Percentiles rank a stretch among this genome's conserved stretches.
phyloP scores from a whole-genome alignment of 1,140 invertebrate genomes.

The Hypsibius dujardini region DNA sequence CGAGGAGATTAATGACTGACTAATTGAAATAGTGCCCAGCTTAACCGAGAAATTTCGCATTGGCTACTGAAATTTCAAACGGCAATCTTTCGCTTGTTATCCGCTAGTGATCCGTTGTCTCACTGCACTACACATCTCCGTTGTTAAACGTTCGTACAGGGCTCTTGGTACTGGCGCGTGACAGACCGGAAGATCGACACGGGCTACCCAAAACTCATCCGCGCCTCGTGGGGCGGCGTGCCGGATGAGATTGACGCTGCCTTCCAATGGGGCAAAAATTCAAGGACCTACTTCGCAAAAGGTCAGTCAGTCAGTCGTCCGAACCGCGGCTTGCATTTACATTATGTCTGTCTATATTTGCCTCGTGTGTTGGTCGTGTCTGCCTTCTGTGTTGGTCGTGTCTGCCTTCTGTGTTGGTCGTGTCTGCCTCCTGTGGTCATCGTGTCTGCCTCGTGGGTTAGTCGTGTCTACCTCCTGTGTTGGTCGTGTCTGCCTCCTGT shows the following conservation, averaged over 20 bases:
- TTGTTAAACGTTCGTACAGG: slow-evolving; percentile 34
- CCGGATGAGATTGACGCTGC: slow-evolving; percentile 77
- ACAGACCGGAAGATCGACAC: slow-evolving; percentile 61
- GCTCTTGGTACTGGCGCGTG: slow-evolving; percentile 78
- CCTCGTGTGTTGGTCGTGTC: too few species aligned
- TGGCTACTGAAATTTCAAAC: too few species aligned
- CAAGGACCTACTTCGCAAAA: slow-evolving; percentile 88
- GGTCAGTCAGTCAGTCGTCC: slow-evolving; percentile 20
- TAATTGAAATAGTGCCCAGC: too few species aligned
- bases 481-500: too few species aligned
- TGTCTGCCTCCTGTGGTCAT: too few species aligned
- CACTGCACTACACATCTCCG: not conserved
- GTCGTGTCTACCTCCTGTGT: too few species aligned
- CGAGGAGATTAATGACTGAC: not conserved
- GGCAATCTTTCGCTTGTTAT: not conserved
- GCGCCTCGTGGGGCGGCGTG: slow-evolving; percentile 71
- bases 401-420: too few species aligned
- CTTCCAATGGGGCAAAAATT: slow-evolving; percentile 84
- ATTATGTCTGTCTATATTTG: too few species aligned
- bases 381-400: too few species aligned
- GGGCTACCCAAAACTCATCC: slow-evolving; percentile 73
- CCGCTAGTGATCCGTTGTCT: not conserved
- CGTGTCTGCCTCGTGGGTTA: too few species aligned
- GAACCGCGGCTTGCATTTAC: too few species aligned
- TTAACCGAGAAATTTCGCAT: too few species aligned